Evolutionary conservation across 2,113 vertebrate species (phyloP), one percentile per base, ranked within the genome.

Genomic region (Poeciliopsis occidentalis): DNA sequence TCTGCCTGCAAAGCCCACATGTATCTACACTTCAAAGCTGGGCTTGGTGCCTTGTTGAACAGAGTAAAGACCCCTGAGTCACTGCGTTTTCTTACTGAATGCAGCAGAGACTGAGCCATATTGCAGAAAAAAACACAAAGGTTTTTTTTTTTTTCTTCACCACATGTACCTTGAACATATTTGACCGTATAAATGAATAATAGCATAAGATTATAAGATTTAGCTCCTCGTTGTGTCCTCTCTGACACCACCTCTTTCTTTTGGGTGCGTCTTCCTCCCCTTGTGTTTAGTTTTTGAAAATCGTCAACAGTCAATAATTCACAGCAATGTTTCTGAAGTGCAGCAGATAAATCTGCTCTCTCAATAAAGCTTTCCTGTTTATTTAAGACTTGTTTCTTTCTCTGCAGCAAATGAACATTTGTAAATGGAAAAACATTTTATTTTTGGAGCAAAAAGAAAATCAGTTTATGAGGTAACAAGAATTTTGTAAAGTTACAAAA

Each of bases 101-200:
- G 61, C 19, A 65, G 60, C 68, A 78, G 67, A 72, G 76, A 15
- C 71, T 0, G 26, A 78, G 64, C 29, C 37, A 62, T 60, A 68
- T 54, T 71, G n/a, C 32, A 79, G 69, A 71, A 78, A 81, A 81
- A 69, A 2, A 24, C 13, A n/a, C 34, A 39, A 15, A 47, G 44
- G 4, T 0, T 4, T 19, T 86, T 88, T 84, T 13, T 10, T 37
- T 37, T 37, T 37, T 37, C 2, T 37, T 11, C 10, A 72, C 73
- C 62, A 67, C 71, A 60, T 83, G 85, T 73, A 87, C 72, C 75
- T 82, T 79, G 80, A 78, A 88, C 83, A 84, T 87, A 82, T 87
- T 76, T 78, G 81, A 73, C 64, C 79, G 81, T 29, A 86, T 92
- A 67, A 85, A 91, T 91, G 75, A 92, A 85, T 91, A 84, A 93